Evolutionary conservation across 1,140 invertebrate species (phyloP), one percentile per base, ranked within the genome.

Genomic region (Phymastichus coffea): DNA sequence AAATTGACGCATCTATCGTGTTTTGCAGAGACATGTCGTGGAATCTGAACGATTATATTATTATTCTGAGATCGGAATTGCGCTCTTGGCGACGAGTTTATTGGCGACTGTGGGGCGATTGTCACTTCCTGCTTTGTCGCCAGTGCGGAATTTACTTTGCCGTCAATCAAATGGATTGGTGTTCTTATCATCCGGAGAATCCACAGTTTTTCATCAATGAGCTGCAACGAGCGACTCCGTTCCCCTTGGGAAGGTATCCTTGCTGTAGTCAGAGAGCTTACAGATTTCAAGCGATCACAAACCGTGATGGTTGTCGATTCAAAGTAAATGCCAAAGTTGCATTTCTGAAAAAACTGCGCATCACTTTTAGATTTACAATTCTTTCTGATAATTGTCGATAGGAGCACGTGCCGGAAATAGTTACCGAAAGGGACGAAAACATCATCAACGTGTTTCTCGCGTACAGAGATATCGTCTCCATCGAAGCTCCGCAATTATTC

Each of bases 21-120:
- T 40, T 25, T 17, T 70, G 55, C 68, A 90, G 89, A 66, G 93
- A 96, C 65, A 66, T 82, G 10, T 82, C 81, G 1, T 97, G 93
- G 92, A 89, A 89, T 66, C 80, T 96, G 9, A 92, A 89, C 66
- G 88, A 90, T 38, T 92, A 92, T 69, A 87, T 97, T 8, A 71
- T 87, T 9, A 83, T 85, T 61, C 74, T 95, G 17, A 88, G 90
- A 68, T 84, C 84, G 8, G 87, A 92, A 64, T 79, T 94, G 30
- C 89, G 90, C 61, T 88, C 87, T 0, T 97, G 94, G 94, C 80
- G 92, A 0, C 89, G 88, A 70, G 92, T 95, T 1, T 97, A 96
- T 77, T 97, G 94, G 94, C 84, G 89, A 49, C 76, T 97, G 10
- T 97, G 94, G 94, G 91, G 91, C 0, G 86, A 92, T 67, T 88